Conservation (phyloP, 1,140 invertebrate genomes). For the Drosophila simulans region DNA sequence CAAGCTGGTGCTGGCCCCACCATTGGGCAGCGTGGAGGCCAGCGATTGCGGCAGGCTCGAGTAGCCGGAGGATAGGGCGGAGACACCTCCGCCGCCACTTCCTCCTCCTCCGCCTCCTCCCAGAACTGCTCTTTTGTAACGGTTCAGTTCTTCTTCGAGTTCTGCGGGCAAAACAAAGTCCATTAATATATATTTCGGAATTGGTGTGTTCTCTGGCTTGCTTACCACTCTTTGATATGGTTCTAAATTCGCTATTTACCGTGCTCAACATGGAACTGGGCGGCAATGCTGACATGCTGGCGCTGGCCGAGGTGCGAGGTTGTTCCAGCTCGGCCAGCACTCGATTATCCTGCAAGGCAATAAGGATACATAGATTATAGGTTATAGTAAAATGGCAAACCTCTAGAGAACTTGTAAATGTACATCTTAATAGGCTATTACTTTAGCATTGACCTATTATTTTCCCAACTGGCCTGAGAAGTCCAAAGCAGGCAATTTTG, state of each 20-base stretch:
- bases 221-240: conserved; percentile 84
- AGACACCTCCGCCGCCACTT: conserved; percentile 24
- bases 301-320: conserved; percentile 86
- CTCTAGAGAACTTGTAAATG: neutral
- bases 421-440: neutral
- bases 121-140: conserved; percentile 79
- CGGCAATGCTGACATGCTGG: conserved; percentile 77
- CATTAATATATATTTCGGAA: neutral
- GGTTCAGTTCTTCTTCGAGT: conserved; percentile 84
- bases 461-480: neutral
- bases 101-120: conserved; percentile 68
- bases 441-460: neutral
- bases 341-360: conserved; percentile 87
- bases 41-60: conserved; percentile 73
- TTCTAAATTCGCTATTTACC: conserved; percentile 84
- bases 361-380: neutral
- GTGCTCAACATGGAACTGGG: conserved; percentile 83
- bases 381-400: neutral
- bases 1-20: conserved; percentile 66
- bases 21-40: conserved; percentile 72
- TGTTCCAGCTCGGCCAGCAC: conserved; percentile 96
- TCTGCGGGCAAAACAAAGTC: conserved; percentile 29
- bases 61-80: conserved; percentile 75
- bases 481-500: neutral
- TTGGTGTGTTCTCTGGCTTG: neutral